These are phyloP conservation scores for Nestor notabilis DNA, from an alignment of 2,113 vertebrate genomes.

Conservation along the genomic window DNA sequence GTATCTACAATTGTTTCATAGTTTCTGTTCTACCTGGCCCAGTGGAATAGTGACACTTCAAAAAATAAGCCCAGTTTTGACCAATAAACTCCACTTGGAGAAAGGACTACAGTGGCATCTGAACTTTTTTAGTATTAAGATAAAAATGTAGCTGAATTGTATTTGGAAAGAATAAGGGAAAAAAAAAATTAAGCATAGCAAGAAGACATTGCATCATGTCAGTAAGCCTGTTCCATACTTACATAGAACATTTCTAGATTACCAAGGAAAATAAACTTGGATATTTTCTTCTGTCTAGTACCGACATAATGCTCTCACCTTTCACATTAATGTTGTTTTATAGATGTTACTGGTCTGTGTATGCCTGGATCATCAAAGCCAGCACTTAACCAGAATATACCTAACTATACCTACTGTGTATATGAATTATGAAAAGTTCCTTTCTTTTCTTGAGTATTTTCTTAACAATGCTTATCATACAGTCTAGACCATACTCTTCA, in stretches of 20 bases:
- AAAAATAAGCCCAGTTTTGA: not conserved
- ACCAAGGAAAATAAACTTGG: not conserved
- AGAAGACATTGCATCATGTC: not conserved
- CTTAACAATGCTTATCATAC: not conserved
- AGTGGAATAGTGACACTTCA: not conserved
- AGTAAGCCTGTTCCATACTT: not conserved
- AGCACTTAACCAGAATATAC: not conserved
- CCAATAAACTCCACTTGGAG: not conserved
- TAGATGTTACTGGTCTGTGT: not conserved
- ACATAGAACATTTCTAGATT: not conserved
- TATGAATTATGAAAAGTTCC: not conserved
- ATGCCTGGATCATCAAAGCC: not conserved
- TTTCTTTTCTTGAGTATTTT: not conserved
- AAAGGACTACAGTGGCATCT: not conserved
- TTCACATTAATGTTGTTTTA: not conserved
- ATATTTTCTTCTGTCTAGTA: not conserved
- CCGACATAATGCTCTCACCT: not conserved
- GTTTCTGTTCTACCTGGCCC: not conserved
- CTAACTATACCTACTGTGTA: not conserved
- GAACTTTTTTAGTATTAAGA: not conserved
- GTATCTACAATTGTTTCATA: not conserved
- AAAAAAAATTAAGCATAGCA: not conserved
- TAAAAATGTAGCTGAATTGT: not conserved
- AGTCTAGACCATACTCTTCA: not conserved
- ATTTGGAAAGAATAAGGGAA: not conserved